Percentiles rank a stretch among this genome's conserved stretches.
phyloP scores from a whole-genome alignment of 2,888 invertebrate species.

The Eupithecia insigniata region DNA sequence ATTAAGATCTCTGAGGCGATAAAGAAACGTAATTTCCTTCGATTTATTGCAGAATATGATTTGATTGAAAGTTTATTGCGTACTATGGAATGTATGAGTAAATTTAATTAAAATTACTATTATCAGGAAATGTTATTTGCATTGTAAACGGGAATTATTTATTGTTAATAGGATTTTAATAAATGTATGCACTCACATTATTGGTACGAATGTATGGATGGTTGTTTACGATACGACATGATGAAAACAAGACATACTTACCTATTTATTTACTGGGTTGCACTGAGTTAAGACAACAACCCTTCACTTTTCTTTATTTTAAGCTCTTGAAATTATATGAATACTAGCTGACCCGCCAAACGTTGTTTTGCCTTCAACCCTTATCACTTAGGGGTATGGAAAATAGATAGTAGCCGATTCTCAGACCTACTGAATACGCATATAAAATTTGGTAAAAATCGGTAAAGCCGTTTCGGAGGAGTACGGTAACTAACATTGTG shows the following conservation, averaged over 20 bases:
- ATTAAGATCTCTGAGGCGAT: slow-evolving; percentile 24
- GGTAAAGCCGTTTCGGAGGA: too few relatives aligned
- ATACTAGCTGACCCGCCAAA: too few relatives aligned
- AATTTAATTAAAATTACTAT: slow-evolving; percentile 24
- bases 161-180: slow-evolving; percentile 12
- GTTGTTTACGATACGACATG: slow-evolving; percentile 1
- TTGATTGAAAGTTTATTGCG: slow-evolving; percentile 23
- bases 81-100: slow-evolving; percentile 12
- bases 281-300: not conserved
- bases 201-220: not conserved
- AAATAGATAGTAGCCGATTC: too few relatives aligned
- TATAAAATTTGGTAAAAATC: too few relatives aligned
- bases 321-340: not conserved
- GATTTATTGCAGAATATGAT: slow-evolving; percentile 25
- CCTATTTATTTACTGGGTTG: not conserved
- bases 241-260: not conserved
- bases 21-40: slow-evolving; percentile 21
- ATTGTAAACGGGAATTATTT: slow-evolving; percentile 13
- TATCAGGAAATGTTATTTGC: slow-evolving; percentile 14
- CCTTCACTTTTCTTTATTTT: not conserved
- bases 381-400: too few relatives aligned
- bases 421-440: too few relatives aligned
- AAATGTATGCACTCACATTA: not conserved
- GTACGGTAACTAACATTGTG: too few relatives aligned
- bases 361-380: too few relatives aligned